Evolutionary conservation across 2,888 invertebrate species (phyloP).

Genomic region (Archips crataeganus): DNA sequence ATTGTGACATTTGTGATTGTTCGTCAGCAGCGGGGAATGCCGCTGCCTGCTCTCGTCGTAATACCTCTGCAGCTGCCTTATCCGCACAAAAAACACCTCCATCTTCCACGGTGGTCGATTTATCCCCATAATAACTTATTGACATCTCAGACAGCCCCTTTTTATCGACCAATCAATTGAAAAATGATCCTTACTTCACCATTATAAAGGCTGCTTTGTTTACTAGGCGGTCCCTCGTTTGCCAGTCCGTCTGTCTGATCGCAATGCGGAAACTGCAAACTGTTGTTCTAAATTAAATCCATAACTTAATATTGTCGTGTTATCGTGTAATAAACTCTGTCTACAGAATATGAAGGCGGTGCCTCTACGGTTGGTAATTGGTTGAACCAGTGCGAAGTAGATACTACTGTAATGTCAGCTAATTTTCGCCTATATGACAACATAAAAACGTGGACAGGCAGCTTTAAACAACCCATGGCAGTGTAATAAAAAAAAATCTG

Average conservation of each 20-base stretch:
- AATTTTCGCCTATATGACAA: too few species aligned
- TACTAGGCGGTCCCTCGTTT: conserved; percentile 23
- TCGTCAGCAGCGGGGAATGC: too few species aligned
- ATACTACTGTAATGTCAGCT: not conserved
- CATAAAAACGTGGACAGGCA: too few species aligned
- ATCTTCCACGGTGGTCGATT: conserved; percentile 40
- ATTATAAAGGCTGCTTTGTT: not conserved
- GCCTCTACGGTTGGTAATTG: not conserved
- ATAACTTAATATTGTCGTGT: conserved; percentile 36
- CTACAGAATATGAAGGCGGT: conserved; percentile 5
- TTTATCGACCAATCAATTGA: not conserved
- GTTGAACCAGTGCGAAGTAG: not conserved
- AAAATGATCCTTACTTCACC: conserved; percentile 7
- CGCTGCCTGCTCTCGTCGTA: too few species aligned
- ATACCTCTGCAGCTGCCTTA: not conserved
- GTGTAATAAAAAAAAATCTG: too few species aligned
- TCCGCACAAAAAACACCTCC: conserved; percentile 24
- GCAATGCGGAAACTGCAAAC: conserved; percentile 34
- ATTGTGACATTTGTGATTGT: too few species aligned
- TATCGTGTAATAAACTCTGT: conserved; percentile 27
- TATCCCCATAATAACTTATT: conserved; percentile 38
- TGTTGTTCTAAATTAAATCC: conserved; percentile 32
- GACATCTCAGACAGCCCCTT: conserved; percentile 34
- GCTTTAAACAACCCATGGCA: too few species aligned
- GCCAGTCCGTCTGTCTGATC: conserved; percentile 5